A percentile compares a stretch with the other conserved stretches of the same genome.
These are phyloP conservation scores for Epinephelus moara DNA, from an alignment of 2,113 vertebrate genomes.

Conservation along the genomic window DNA sequence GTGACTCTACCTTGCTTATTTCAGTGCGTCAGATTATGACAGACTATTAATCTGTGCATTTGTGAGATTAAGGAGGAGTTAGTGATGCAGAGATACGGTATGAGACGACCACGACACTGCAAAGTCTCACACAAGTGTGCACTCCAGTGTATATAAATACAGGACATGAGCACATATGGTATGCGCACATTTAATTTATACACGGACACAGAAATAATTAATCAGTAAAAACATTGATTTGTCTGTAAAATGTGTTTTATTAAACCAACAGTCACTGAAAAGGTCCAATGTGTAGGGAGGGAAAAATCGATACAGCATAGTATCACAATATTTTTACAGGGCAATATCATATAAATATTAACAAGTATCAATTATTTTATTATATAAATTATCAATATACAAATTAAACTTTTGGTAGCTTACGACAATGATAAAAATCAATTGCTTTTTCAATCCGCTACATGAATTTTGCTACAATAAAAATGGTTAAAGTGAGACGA, in stretches of 20 bases:
- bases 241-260: not conserved
- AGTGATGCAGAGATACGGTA: not conserved
- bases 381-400: no score
- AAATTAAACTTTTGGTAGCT: no score
- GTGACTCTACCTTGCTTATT: slow-evolving; percentile 22
- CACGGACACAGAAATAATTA: no score
- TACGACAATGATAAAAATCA: no score
- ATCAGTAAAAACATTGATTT: not conserved
- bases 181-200: not conserved
- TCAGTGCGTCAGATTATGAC: slow-evolving; percentile 11
- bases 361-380: no score
- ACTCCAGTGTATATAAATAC: not conserved
- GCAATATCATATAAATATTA: no score
- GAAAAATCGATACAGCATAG: no score
- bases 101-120: not conserved
- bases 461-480: no score
- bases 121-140: not conserved
- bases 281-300: no score
- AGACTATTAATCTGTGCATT: slow-evolving; percentile 40
- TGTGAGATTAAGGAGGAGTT: slow-evolving; percentile 28
- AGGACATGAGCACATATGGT: not conserved
- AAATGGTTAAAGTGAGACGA: no score
- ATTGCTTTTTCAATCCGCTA: no score
- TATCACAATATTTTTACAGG: no score
- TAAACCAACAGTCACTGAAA: not conserved